Evolutionary conservation across 2,888 invertebrate genomes (phyloP), one percentile per base, ranked within the genome.

Genomic region (Melanargia galathea): DNA sequence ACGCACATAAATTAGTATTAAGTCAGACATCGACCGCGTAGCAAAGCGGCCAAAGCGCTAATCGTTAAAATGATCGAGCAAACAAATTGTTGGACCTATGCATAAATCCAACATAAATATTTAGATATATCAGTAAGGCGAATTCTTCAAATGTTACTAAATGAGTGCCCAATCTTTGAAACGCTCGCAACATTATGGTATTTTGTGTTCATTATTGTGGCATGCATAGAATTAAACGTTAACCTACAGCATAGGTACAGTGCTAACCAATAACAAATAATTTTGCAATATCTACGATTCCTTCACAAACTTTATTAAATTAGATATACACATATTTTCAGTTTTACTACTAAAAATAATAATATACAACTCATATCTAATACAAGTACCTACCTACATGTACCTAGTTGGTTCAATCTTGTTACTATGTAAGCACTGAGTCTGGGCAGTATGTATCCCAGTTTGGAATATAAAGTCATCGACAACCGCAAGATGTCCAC

Each of bases 211-310:
- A 73, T 76, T 76, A 74, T 67, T 67, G 56, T 63, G 64, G 69
- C 71, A 72, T 72, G 75, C 71, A 75, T 77, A 72, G 73, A 75
- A 74, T 74, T 74, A 75, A 78, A 76, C 69, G 73, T 78, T 73
- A 71, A 74, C 74, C 74, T 73, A 70, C 73, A 71, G 63, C 35
- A 55, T 46, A 40, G 63, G 30, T 49, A 63, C 48, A 38, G 10
- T 49, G 16, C 5, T 24, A 33, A 11, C 26, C 51, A 18, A 48
- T 22, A 35, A 2, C 22, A 52, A 35, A 48, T 6, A 2, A 43
- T 60, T 54, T 62, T 64, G 43, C 35, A 18, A 33, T 43, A 60
- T 30, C 26, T 24, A 57, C 54, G 26, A 18, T 18, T 7, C 22
- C 57, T 63, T 38, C 52, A 62, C 45, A 13, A 1, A 4, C n/a